phyloP scores from a whole-genome alignment of 1,140 invertebrate species.

The Lepidotrigona ventralis region DNA sequence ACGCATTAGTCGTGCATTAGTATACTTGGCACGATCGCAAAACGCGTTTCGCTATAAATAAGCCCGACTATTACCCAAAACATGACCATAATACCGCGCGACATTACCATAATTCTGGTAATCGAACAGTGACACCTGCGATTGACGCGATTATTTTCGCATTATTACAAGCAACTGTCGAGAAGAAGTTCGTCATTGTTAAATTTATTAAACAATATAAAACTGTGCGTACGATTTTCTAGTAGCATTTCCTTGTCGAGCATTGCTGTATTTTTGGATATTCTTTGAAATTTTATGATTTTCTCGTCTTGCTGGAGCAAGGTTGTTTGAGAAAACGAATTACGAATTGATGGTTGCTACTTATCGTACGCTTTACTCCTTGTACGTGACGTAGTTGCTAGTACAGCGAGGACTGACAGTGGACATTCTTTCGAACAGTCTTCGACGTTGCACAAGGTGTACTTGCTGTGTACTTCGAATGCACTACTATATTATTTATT shows the following conservation, averaged over 20 bases:
- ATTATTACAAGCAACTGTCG: background rate
- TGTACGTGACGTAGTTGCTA: no score
- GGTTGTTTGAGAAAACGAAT: no score
- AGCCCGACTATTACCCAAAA: constrained; percentile 50
- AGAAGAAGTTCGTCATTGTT: background rate
- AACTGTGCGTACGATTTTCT: background rate
- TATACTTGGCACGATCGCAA: constrained; percentile 54
- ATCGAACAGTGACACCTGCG: constrained; percentile 60
- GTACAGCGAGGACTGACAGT: no score
- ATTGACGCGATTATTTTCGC: constrained; percentile 56
- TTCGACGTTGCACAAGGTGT: no score
- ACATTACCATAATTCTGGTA: constrained; percentile 66
- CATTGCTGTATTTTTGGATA: no score
- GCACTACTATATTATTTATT: no score
- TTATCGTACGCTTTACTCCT: no score
- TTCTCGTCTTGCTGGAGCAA: background rate
- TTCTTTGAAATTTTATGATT: background rate
- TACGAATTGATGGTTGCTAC: no score
- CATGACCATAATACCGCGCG: constrained; percentile 55
- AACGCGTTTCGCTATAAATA: constrained; percentile 65
- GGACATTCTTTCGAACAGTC: no score
- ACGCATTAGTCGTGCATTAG: constrained; percentile 59
- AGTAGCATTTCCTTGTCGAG: no score
- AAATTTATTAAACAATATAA: background rate
- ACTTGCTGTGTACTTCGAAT: no score